Evolutionary conservation across 2,888 invertebrate genomes (phyloP).

Genomic region (Pseudoips prasinana): DNA sequence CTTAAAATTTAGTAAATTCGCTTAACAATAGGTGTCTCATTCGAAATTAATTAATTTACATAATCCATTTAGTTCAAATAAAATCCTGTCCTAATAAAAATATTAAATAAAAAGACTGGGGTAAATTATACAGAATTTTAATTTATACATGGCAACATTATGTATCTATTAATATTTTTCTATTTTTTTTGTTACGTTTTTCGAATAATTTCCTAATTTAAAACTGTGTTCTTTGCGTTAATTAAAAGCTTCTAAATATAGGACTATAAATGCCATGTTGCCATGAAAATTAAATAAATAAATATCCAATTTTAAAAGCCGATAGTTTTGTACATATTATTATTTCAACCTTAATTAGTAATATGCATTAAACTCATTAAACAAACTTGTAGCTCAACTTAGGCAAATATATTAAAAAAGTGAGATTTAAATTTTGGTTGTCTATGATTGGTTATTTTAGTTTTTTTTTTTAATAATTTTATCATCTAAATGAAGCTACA

Average conservation of each 20-base stretch:
- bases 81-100: constrained; percentile 10
- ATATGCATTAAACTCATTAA: constrained; percentile 25
- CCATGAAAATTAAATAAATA: constrained; percentile 21
- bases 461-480: no score
- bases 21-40: constrained; percentile 26
- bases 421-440: no score
- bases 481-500: no score
- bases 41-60: constrained; percentile 7
- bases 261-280: constrained; percentile 21
- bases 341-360: constrained; percentile 26
- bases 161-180: constrained; percentile 2
- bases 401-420: no score
- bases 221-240: neutral
- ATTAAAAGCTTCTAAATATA: no score
- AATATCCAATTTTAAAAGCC: constrained; percentile 12
- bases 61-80: constrained; percentile 10
- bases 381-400: no score
- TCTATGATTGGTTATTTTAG: no score
- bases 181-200: constrained; percentile 5
- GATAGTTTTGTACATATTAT: constrained; percentile 28
- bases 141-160: constrained; percentile 25
- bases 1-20: constrained; percentile 44
- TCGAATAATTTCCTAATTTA: constrained; percentile 2
- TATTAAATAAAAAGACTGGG: neutral
- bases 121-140: constrained; percentile 3